Evolutionary conservation across 2,113 vertebrate species (phyloP), one percentile per base, ranked within the genome.

Genomic region (Macaca nemestrina): DNA sequence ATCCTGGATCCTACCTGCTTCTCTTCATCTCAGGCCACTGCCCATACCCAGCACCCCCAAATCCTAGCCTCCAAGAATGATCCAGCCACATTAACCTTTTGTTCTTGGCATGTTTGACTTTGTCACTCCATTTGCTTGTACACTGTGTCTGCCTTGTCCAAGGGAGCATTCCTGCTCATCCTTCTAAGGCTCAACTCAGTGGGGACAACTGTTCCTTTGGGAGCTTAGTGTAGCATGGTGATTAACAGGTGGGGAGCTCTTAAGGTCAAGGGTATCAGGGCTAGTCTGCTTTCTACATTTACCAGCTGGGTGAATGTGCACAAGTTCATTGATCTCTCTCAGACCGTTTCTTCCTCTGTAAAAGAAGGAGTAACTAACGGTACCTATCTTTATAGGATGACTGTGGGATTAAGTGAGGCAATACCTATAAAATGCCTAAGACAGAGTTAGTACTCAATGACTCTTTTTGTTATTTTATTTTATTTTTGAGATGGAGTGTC

Each of bases 181-280:
- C 38, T 14, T 18, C 1, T 8, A 22, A 59, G 48, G 6, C 22
- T 61, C 20, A 17, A 0, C 8, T 35, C 14, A 38, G 17, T 50
- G 7, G 6, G 10, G 3, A 23, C 10, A 3, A 40, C 3, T 50
- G 43, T 30, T 50, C 23, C 22, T 50, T 6, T 50, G 38, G 43
- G 55, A 6, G 27, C 4, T 13, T 38, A 27, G 35, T 70, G 38
- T 6, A 7, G 55, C 9, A 0, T 0, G 8, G 48, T 64, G 10
- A n/a, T n/a, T 40, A 23, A 50, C 52, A 4, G 25, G 25, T 7
- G 30, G 20, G 55, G 22, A 55, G 38, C 14, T 55, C 72, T 68
- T 9, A 0, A 13, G 17, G 17, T 35, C 20, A 55, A 25, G 50
- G 43, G n/a, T 45, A 2, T 52, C 35, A 64, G 27, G 23, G 17